Percentiles rank a stretch among this genome's conserved stretches.
phyloP scores from a whole-genome alignment of 2,797 vertebrate genomes.

The Peromyscus attwateri region DNA sequence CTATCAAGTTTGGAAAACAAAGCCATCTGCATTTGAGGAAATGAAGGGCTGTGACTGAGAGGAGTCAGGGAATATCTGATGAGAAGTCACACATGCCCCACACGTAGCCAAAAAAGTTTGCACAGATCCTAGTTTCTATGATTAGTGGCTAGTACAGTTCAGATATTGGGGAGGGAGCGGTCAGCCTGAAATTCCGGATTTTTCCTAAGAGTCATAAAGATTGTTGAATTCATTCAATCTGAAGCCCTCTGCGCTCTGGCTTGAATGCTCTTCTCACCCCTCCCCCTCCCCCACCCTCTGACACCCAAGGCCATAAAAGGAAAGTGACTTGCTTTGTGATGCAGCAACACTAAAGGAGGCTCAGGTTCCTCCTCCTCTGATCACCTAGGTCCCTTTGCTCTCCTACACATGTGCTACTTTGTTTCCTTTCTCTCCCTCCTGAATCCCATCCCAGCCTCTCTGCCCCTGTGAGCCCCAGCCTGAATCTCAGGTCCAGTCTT shows the following conservation, averaged over 20 bases:
- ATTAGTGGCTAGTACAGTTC: background rate
- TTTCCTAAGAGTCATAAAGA: conserved; percentile 8
- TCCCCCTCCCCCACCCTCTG: too few relatives aligned
- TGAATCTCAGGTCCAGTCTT: background rate
- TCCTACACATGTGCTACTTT: fast-evolving
- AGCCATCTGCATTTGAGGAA: conserved; percentile 82
- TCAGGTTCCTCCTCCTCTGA: background rate
- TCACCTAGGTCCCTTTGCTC: background rate
- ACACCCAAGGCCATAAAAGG: background rate
- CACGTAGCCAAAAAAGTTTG: background rate
- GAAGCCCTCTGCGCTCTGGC: background rate
- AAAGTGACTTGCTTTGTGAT: background rate
- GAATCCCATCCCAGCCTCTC: background rate
- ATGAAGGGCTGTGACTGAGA: conserved; percentile 31
- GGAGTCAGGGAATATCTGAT: conserved; percentile 67
- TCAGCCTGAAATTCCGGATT: background rate
- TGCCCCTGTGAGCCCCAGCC: background rate
- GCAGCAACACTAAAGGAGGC: background rate
- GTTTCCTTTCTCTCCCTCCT: background rate
- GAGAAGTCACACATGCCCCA: background rate
- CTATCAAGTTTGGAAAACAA: conserved; percentile 83
- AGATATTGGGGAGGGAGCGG: background rate
- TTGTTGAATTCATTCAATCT: background rate
- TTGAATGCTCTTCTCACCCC: background rate
- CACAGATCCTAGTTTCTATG: background rate